Percentiles rank a stretch among this genome's conserved stretches.
These are phyloP conservation scores for Drosophila lutescens DNA, from an alignment of 2,888 invertebrate species.

Conservation along the genomic window DNA sequence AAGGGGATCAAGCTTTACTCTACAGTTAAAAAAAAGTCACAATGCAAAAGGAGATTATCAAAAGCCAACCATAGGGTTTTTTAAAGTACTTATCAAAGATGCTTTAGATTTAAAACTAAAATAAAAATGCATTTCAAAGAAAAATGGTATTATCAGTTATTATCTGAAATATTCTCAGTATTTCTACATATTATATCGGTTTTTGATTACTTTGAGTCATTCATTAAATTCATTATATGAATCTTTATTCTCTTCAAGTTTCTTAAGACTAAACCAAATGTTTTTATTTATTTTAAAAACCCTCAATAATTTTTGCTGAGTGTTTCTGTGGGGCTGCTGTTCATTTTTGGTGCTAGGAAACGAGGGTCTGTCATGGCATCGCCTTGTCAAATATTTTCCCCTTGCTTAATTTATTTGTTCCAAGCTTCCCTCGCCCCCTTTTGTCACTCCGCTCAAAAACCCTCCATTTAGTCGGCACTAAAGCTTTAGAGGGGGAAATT, in stretches of 20 bases:
- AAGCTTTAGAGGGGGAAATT: conserved; percentile 40
- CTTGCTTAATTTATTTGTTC: conserved; percentile 17
- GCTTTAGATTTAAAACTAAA: too few relatives aligned
- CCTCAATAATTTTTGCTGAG: background rate
- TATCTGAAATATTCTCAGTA: too few relatives aligned
- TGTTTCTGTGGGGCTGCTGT: background rate
- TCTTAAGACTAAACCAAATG: too few relatives aligned
- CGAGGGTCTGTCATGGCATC: conserved; percentile 42
- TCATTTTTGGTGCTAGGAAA: background rate
- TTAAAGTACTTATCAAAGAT: too few relatives aligned
- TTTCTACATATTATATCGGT: too few relatives aligned
- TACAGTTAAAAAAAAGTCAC: conserved; percentile 4
- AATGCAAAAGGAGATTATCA: too few relatives aligned
- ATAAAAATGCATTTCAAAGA: too few relatives aligned
- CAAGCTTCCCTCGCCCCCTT: conserved; percentile 3
- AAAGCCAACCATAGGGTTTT: too few relatives aligned
- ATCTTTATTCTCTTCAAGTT: too few relatives aligned
- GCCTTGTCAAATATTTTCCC: conserved; percentile 60
- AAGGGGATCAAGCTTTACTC: conserved; percentile 2
- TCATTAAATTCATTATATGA: too few relatives aligned
- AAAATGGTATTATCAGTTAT: too few relatives aligned
- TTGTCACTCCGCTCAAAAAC: background rate
- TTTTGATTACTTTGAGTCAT: too few relatives aligned
- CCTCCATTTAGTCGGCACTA: conserved; percentile 18
- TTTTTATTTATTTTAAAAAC: background rate